Conservation (phyloP, 2,797 vertebrate genomes). For the Oreonectes daqikongensis region DNA sequence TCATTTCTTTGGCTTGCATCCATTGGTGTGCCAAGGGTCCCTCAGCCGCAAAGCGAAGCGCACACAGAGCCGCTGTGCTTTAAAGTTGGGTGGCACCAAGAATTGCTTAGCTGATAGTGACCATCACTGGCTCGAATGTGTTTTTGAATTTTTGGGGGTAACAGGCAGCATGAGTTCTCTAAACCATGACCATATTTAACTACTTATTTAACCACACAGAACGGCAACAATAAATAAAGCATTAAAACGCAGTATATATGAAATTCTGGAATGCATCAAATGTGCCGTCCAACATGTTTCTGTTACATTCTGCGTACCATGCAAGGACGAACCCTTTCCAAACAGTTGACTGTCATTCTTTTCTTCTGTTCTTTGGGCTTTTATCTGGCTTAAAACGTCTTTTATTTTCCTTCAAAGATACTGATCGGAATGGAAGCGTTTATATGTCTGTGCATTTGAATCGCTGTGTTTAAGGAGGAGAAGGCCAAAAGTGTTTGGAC, state of each 20-base stretch:
- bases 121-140: slow-evolving; percentile 32
- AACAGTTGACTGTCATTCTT: slow-evolving; percentile 55
- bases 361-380: slow-evolving; percentile 70
- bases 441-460: slow-evolving; percentile 9
- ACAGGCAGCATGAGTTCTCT: slow-evolving; percentile 17
- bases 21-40: slow-evolving; percentile 63
- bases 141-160: slow-evolving; percentile 36
- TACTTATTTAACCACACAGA: slow-evolving; percentile 32
- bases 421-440: slow-evolving; percentile 30
- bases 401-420: slow-evolving; percentile 28
- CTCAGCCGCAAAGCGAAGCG: slow-evolving; percentile 1
- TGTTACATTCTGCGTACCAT: neutral
- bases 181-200: slow-evolving; percentile 35
- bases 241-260: slow-evolving; percentile 17
- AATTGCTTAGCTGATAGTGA: slow-evolving; percentile 29
- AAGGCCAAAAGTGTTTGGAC: slow-evolving; percentile 70
- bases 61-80: slow-evolving; percentile 63
- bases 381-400: slow-evolving; percentile 65
- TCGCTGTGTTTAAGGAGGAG: neutral
- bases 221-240: slow-evolving; percentile 43
- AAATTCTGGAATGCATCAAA: neutral
- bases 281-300: neutral
- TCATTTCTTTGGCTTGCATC: slow-evolving; percentile 63
- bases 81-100: neutral
- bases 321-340: slow-evolving; percentile 59